Evolutionary conservation across 2,888 invertebrate species (phyloP).

Genomic region (Adelphocoris suturalis): DNA sequence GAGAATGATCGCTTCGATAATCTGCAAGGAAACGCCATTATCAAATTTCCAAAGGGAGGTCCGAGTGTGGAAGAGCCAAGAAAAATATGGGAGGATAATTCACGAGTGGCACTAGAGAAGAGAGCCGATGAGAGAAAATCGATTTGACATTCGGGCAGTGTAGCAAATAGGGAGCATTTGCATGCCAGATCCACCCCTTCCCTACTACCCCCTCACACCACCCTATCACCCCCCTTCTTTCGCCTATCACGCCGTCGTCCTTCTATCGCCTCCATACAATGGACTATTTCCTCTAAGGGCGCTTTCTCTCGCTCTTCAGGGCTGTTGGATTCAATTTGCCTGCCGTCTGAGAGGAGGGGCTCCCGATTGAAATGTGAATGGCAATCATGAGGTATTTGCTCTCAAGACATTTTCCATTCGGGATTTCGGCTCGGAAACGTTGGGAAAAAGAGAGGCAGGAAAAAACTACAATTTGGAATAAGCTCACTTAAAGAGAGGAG

Average conservation of each 20-base stretch:
- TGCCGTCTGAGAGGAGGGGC: conserved; percentile 7
- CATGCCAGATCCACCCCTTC: conserved; percentile 5
- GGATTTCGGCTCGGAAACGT: background rate
- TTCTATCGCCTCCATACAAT: conserved; percentile 25
- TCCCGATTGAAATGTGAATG: conserved; percentile 9
- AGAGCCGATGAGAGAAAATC: conserved; percentile 15
- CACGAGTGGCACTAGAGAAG: conserved; percentile 5
- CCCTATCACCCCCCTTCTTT: too few species aligned
- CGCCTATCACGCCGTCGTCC: background rate
- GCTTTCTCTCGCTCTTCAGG: conserved; percentile 19
- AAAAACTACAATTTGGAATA: background rate
- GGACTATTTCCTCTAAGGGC: conserved; percentile 20
- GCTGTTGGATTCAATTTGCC: conserved; percentile 25
- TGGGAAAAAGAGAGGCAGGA: background rate
- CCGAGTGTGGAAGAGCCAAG: background rate
- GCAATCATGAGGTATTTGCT: conserved; percentile 25
- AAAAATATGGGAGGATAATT: conserved; percentile 13
- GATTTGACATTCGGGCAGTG: conserved; percentile 24
- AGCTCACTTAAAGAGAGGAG: background rate
- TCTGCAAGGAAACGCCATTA: background rate
- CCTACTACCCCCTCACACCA: background rate
- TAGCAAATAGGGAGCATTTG: conserved; percentile 25
- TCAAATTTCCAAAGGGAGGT: conserved; percentile 1
- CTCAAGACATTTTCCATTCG: conserved; percentile 8
- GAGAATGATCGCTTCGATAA: background rate